phyloP scores from a whole-genome alignment of 2,797 vertebrate species.

The Mastacembelus armatus region DNA sequence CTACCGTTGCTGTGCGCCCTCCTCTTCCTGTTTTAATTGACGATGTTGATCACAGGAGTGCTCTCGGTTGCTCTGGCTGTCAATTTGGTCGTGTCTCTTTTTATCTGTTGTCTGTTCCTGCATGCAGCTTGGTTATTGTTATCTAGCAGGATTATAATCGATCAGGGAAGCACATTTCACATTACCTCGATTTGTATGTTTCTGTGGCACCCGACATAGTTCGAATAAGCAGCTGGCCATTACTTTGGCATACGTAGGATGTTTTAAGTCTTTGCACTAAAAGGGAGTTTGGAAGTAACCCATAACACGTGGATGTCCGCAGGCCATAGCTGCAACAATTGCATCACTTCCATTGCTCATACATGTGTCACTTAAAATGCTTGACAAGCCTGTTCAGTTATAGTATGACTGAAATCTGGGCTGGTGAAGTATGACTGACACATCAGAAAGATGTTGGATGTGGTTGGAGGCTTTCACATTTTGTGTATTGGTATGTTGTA shows the following conservation, averaged over 20 bases:
- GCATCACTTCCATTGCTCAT: not conserved
- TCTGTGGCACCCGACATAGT: not conserved
- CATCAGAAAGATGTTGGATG: not conserved
- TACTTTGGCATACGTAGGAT: not conserved
- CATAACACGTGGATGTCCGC: not conserved
- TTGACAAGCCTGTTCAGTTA: conserved; percentile 2
- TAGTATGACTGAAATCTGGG: not conserved
- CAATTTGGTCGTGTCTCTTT: conserved; percentile 12
- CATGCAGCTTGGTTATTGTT: conserved; percentile 5
- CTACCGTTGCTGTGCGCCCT: not conserved
- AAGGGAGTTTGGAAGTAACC: not conserved
- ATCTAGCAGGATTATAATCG: conserved; percentile 30
- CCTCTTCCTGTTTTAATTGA: not conserved
- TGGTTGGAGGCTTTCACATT: conserved; percentile 12
- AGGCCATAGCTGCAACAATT: not conserved
- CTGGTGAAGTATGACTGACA: not conserved
- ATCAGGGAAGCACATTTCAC: not conserved
- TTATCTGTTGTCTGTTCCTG: conserved; percentile 25
- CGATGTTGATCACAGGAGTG: conserved; percentile 1
- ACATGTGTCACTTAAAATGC: not conserved
- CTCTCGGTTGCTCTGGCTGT: conserved; percentile 4
- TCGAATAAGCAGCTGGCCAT: not conserved
- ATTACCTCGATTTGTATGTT: not conserved
- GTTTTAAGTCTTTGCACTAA: not conserved
- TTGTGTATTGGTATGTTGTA: not conserved